Conservation (phyloP, 2,888 invertebrate genomes). For the Julus scandinavius region DNA sequence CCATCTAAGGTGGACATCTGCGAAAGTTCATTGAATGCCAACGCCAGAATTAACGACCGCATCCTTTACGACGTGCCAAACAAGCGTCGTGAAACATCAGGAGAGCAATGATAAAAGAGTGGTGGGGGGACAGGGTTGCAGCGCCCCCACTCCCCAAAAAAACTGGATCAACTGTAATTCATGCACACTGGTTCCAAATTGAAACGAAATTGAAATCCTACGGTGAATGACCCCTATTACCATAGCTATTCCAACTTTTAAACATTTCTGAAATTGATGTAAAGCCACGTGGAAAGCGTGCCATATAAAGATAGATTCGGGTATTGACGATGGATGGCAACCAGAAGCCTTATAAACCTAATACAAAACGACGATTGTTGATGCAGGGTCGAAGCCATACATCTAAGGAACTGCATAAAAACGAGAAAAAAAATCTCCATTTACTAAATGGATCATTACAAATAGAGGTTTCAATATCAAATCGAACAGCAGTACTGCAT, state of each 20-base stretch:
- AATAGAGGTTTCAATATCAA: no score
- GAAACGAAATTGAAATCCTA: slow-evolving; percentile 43
- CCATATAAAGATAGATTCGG: neutral
- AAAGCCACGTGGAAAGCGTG: neutral
- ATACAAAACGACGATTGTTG: neutral
- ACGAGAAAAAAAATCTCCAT: no score
- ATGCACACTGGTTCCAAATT: slow-evolving; percentile 25
- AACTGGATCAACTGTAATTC: neutral
- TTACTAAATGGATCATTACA: no score
- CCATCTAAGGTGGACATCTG: slow-evolving; percentile 1
- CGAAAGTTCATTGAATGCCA: slow-evolving; percentile 12
- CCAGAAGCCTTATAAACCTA: neutral
- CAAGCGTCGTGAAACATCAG: slow-evolving; percentile 15
- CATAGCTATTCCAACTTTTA: slow-evolving; percentile 1
- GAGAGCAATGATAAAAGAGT: neutral
- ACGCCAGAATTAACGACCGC: slow-evolving; percentile 29
- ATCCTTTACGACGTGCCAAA: slow-evolving; percentile 46
- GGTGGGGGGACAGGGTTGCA: neutral
- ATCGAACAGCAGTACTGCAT: no score
- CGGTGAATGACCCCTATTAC: slow-evolving; percentile 31
- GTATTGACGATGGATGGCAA: neutral
- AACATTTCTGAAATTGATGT: slow-evolving; percentile 17
- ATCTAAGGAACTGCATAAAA: no score
- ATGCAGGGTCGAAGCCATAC: neutral
- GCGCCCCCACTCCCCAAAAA: neutral